Percentiles rank a stretch among this genome's conserved stretches.
Evolutionary conservation across 2,797 vertebrate species (phyloP).

Genomic region (Babyrousa celebensis): DNA sequence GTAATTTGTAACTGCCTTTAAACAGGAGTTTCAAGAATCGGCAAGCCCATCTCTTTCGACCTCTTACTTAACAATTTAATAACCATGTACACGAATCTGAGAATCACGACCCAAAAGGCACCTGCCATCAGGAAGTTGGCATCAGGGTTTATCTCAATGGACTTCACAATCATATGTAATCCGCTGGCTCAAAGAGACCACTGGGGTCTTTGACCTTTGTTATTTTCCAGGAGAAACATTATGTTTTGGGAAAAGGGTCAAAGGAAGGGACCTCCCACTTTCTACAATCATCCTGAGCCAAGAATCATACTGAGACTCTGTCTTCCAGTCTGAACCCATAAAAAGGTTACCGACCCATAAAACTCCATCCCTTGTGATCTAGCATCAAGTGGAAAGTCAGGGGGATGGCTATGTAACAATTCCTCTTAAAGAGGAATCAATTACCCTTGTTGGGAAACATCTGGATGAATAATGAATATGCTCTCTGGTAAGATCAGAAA

Average conservation of each 20-base stretch:
- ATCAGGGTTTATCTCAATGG: not conserved
- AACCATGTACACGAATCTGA: accelerated
- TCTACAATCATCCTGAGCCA: not conserved
- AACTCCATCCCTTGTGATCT: not conserved
- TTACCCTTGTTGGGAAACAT: not conserved
- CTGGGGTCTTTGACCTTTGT: not conserved
- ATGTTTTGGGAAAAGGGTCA: not conserved
- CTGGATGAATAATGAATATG: not conserved
- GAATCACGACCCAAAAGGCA: not conserved
- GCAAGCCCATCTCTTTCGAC: not conserved
- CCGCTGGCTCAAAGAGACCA: not conserved
- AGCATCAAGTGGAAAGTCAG: not conserved
- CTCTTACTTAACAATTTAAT: not conserved
- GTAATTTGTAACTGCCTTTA: not conserved
- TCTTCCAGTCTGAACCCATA: not conserved
- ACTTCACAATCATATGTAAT: not conserved
- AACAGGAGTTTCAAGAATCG: not conserved
- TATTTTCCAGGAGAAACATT: not conserved
- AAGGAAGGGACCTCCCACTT: not conserved
- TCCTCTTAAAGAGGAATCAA: not conserved
- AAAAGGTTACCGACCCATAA: not conserved
- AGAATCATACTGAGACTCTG: not conserved
- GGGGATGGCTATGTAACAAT: not conserved
- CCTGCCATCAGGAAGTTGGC: accelerated
- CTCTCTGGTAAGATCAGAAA: not conserved